phyloP scores from a whole-genome alignment of 2,888 invertebrate genomes.

The Phorcus lineatus region DNA sequence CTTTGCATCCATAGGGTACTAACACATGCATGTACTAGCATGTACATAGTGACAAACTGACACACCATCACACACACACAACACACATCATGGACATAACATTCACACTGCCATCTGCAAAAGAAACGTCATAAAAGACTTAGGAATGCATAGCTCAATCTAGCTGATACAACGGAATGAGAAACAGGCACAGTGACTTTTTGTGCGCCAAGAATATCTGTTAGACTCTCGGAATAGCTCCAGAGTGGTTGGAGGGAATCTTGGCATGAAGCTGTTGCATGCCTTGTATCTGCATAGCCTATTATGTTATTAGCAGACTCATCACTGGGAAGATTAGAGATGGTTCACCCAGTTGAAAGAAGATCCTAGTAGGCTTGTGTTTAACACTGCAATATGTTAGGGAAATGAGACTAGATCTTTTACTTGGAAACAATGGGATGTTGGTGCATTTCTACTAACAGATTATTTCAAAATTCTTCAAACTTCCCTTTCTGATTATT shows the following conservation, averaged over 20 bases:
- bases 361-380: too few relatives aligned
- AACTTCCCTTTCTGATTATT: too few relatives aligned
- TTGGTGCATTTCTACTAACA: too few relatives aligned
- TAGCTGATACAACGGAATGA: background rate
- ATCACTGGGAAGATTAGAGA: background rate
- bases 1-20: background rate
- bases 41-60: background rate
- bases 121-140: constrained; percentile 7
- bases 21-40: background rate
- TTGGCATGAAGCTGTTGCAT: background rate
- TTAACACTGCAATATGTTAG: too few relatives aligned
- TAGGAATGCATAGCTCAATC: background rate
- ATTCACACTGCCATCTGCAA: background rate
- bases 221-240: background rate
- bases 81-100: background rate
- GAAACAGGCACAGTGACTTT: background rate
- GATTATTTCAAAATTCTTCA: too few relatives aligned
- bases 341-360: background rate
- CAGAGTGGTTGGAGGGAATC: background rate
- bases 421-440: too few relatives aligned
- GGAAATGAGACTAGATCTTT: too few relatives aligned
- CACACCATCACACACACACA: background rate
- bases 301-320: background rate
- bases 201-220: background rate
- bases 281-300: background rate